Evolutionary conservation across 1,140 invertebrate genomes (phyloP).

Genomic region (Mycetomoellerius zeteki): DNA sequence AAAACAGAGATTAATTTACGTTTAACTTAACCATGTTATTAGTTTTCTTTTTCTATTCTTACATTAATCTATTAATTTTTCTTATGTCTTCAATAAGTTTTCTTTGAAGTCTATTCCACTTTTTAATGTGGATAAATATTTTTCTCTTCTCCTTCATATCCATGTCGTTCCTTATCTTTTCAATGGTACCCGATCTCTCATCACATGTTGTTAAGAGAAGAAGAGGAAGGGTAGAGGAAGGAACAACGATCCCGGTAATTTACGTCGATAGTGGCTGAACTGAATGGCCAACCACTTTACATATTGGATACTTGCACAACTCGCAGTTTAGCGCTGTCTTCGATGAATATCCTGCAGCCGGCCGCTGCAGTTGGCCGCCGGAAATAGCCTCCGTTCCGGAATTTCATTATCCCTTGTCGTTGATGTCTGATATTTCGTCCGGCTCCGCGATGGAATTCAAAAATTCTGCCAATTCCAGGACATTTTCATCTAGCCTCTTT

Average conservation of each 20-base stretch:
- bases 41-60: neutral
- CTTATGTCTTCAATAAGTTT: neutral
- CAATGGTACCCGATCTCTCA: neutral
- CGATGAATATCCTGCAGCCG: neutral
- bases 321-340: conserved; percentile 47
- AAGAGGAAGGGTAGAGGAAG: neutral
- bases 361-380: conserved; percentile 36
- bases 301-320: conserved; percentile 66
- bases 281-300: conserved; percentile 62
- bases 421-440: conserved; percentile 25
- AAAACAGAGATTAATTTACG: neutral
- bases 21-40: neutral
- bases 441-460: neutral
- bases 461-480: conserved; percentile 45
- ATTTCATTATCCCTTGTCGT: conserved; percentile 57
- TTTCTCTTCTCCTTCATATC: conserved; percentile 5
- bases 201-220: conserved; percentile 1
- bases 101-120: neutral
- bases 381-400: conserved; percentile 46
- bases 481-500: conserved; percentile 20
- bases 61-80: neutral
- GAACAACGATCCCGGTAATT: conserved; percentile 69
- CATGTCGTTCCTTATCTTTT: neutral
- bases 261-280: conserved; percentile 65
- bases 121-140: conserved; percentile 46